Conservation (phyloP, 1,140 invertebrate genomes). For the Coelopa frigida region DNA sequence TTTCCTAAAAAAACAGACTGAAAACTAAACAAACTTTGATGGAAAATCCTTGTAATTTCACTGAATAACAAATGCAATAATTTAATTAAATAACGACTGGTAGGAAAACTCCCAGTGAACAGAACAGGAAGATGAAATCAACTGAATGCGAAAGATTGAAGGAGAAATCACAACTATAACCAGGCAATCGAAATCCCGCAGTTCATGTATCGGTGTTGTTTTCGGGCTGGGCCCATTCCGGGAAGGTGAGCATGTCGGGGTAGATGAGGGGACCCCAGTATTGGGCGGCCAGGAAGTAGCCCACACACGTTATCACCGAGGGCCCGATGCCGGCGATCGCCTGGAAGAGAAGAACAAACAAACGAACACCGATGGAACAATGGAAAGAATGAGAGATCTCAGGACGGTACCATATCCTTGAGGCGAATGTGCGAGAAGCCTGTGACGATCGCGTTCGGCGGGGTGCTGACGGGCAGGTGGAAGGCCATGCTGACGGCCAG, state of each 20-base stretch:
- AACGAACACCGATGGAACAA: conserved; percentile 7
- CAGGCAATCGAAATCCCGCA: too few species aligned
- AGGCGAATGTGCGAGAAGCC: conserved; percentile 64
- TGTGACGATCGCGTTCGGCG: conserved; percentile 86
- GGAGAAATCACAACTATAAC: too few species aligned
- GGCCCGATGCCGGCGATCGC: conserved; percentile 63
- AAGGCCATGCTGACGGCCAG: conserved; percentile 65
- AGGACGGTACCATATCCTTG: conserved; percentile 64
- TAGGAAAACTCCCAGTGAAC: too few species aligned
- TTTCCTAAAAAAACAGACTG: too few species aligned
- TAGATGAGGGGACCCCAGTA: conserved; percentile 50
- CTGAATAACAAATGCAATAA: too few species aligned
- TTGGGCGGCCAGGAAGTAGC: conserved; percentile 57
- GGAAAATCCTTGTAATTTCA: too few species aligned
- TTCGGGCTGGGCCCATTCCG: conserved; percentile 29
- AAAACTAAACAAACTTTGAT: too few species aligned
- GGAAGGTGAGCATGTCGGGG: conserved; percentile 21
- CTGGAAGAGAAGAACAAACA: conserved; percentile 20
- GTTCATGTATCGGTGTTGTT: too few species aligned
- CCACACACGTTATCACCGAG: conserved; percentile 60
- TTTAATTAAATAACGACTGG: too few species aligned
- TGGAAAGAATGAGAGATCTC: too few species aligned
- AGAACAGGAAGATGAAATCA: too few species aligned
- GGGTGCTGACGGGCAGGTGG: conserved; percentile 67
- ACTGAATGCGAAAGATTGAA: too few species aligned